A percentile compares a stretch with the other conserved stretches of the same genome.
Conservation (phyloP, 2,113 vertebrate genomes). For the Ranitomeya variabilis region DNA sequence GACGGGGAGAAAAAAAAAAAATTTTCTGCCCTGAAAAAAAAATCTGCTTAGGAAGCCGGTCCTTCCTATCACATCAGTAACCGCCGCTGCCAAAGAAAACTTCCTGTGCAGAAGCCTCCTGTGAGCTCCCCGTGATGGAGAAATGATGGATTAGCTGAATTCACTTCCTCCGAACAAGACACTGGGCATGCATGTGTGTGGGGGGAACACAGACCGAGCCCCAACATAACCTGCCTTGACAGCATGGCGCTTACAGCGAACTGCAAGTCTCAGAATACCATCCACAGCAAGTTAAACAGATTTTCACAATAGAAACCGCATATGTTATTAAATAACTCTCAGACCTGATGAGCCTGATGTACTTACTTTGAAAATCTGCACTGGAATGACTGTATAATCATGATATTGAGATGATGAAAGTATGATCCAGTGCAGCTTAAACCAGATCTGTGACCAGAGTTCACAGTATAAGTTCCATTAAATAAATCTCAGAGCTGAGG, state of each 20-base stretch:
- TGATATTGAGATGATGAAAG: too few species aligned
- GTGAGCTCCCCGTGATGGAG: conserved; percentile 61
- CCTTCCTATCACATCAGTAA: conserved; percentile 64
- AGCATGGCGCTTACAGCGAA: background rate
- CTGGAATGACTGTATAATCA: too few species aligned
- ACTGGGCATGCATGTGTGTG: conserved; percentile 38
- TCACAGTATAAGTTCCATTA: too few species aligned
- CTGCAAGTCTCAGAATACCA: background rate
- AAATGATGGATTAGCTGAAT: conserved; percentile 60
- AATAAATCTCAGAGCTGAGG: too few species aligned
- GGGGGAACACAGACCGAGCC: conserved; percentile 22
- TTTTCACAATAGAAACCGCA: too few species aligned
- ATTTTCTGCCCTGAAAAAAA: conserved; percentile 69
- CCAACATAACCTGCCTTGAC: background rate
- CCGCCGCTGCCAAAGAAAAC: conserved; percentile 70
- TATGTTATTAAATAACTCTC: too few species aligned
- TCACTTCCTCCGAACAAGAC: conserved; percentile 56
- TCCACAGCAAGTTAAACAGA: background rate
- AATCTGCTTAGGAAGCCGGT: conserved; percentile 72
- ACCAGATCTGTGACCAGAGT: too few species aligned
- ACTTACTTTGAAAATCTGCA: too few species aligned
- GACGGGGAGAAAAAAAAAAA: conserved; percentile 63
- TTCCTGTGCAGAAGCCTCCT: conserved; percentile 69
- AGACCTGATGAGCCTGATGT: too few species aligned
- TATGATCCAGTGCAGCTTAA: too few species aligned